Base-by-base conservation (phyloP, 2,888 invertebrate genomes). In the Aphidoletes aphidimyza region DNA sequence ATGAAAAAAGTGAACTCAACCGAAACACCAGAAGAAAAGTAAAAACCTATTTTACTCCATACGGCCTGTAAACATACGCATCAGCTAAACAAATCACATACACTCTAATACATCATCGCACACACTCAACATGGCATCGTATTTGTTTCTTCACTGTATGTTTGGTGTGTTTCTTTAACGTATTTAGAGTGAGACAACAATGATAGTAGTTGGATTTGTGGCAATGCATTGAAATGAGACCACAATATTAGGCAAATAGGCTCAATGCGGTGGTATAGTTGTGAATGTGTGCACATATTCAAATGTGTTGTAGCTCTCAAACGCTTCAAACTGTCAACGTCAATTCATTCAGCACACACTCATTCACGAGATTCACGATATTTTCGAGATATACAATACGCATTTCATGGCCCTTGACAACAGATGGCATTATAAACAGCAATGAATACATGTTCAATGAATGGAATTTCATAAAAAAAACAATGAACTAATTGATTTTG, bases 181-280 rank as follows among this genome's bases (percentile, higher is more conserved):
- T 81, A 81, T 81, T 81, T 81, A 81, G 81, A 81, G n/a, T 8
- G 81, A 81, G 81, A 81, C 37, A 69, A 69, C 69, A 69, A 69
- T 30, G n/a, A 14, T 14, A 30, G n/a, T 0, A 11, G 6, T 37
- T 37, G 11, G n/a, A 19, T 81, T 37, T 30, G 2, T 6, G n/a
- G n/a, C n/a, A 36, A 1, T n/a, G 37, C n/a, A 17, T 22, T 11
- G 19, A 37, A 37, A 19, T 9, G 81, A 81, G 19, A 81, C 19
- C 0, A 17, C 3, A 81, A 9, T n/a, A n/a, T 2, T 36, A 30
- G 3, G 22, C 26, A 59, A 37, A 22, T 37, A n/a, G 1, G 19
- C 9, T 17, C 22, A 37, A 81, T 81, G 37, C 81, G 81, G 39
- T 81, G 19, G 81, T n/a, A 81, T 81, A 3, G 81, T 37, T 81